Percentiles rank a stretch among this genome's conserved stretches.
These are phyloP conservation scores for Pyrrhia umbra DNA, from an alignment of 2,888 invertebrate species.

Conservation along the genomic window DNA sequence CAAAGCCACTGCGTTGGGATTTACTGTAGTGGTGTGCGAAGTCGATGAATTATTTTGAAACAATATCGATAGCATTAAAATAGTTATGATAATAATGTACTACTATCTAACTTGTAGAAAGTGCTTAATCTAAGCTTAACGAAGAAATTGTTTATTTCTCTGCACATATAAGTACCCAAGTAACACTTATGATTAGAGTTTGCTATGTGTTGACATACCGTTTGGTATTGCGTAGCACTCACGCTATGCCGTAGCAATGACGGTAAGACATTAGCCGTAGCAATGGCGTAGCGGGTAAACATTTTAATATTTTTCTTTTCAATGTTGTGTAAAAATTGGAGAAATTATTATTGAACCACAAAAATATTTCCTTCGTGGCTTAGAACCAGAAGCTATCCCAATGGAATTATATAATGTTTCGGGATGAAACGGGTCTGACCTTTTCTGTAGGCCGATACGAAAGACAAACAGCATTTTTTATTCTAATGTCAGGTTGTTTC, in stretches of 20 bases:
- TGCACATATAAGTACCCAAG: too few species aligned
- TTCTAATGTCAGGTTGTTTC: slow-evolving; percentile 38
- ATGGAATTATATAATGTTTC: slow-evolving; percentile 53
- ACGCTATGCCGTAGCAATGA: not conserved
- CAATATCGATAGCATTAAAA: slow-evolving; percentile 22
- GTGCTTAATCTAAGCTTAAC: not conserved
- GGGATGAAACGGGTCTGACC: slow-evolving; percentile 49
- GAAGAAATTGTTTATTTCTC: not conserved
- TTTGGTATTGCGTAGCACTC: too few species aligned
- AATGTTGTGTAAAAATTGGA: slow-evolving; percentile 24
- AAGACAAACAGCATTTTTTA: slow-evolving; percentile 49
- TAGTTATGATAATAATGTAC: too few species aligned
- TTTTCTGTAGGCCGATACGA: slow-evolving; percentile 35
- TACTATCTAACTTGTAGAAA: too few species aligned
- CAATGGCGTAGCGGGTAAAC: not conserved
- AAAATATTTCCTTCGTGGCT: slow-evolving; percentile 44
- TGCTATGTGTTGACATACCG: too few species aligned
- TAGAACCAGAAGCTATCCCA: slow-evolving; percentile 41
- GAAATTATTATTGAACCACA: slow-evolving; percentile 45
- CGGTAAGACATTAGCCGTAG: too few species aligned
- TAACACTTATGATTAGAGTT: too few species aligned
- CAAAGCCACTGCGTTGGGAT: slow-evolving; percentile 80
- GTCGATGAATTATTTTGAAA: slow-evolving; percentile 25
- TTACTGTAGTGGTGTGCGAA: slow-evolving; percentile 69
- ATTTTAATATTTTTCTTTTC: slow-evolving; percentile 43